Base-by-base conservation (phyloP, 2,113 vertebrate genomes). In the Copsychus sechellarum region DNA sequence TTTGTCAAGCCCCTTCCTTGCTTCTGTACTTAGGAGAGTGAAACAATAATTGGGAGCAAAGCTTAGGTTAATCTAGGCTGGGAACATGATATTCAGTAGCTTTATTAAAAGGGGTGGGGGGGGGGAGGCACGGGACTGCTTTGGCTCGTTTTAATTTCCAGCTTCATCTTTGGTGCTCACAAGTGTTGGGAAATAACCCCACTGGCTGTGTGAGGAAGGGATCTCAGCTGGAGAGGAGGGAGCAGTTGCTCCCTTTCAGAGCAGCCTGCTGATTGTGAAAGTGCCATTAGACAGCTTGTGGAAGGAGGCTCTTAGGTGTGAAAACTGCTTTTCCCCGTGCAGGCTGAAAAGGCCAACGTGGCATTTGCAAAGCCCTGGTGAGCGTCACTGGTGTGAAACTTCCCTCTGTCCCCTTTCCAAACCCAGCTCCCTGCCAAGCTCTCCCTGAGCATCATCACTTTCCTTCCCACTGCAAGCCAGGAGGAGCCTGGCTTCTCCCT, bases 31-130 rank as follows among this genome's bases (percentile, higher is more conserved):
- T 87, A 53, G 57, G 77, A 69, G 82, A 93, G 65, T 2, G 65
- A 87, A 87, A 85, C 61, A 93, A 89, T 92, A 95, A 94, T 90
- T 93, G 91, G 83, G 91, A 96, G 83, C 91, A 92, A 96, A 93
- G 89, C 91, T 96, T 45, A 81, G 93, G 89, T 95, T 95, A 95
- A 95, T 93, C 86, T 82, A 14, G 0, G 0, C 58, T 57, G 81
- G 81, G 92, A 87, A 93, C 48, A 23, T 14, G 86, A 50, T 90
- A 81, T 91, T 70, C 73, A 38, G 81, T 47, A 70, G 77, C 83
- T 96, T 91, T 95, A 94, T 97, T 94, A 96, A 91, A 86, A 86
- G 83, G 15, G 80, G 19, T 25, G 61, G 43, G 19, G 26, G 25
- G 12, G 16, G 25, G 36, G 26, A 77, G 45, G 50, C 57, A 40